Base-by-base conservation (phyloP, 53 echinoderm and acorn worm species). In the Crossaster papposus region DNA sequence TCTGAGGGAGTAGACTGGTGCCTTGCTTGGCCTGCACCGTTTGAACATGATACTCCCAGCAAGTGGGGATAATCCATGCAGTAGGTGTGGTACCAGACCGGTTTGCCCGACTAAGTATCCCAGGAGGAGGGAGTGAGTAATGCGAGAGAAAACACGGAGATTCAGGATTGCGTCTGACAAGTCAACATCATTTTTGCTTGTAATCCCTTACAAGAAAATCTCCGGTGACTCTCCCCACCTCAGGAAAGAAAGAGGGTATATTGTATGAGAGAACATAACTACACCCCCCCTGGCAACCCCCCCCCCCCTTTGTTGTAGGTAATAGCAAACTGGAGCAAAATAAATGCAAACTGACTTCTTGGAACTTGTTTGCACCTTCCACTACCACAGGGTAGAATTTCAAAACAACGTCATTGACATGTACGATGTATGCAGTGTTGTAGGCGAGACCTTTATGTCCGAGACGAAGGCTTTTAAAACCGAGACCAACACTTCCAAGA, bases 81-180 rank as follows among this genome's bases (percentile, higher is more conserved):
- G 24, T 37, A 53, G 87, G 38, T 26, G 34, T 14, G 83, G 76
- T 72, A 62, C 87, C 63, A 87, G 76, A 36, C 58, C 35, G 76
- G 58, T 87, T 76, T 87, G 87, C 72, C 58, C 52, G 76, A 62
- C 76, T 54, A 11, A 76, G 29, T 14, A 52, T 76, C 87, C 87
- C 75, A 52, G 87, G 63, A 62, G 76, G 87, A 87, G 9, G 64
- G 62, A 72, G 77, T 87, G 87, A 87, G 87, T 87, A 87, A 87
- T 87, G 34, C 36, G 63, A 77, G 77, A 34, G 87, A 58, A 75
- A 77, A 87, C 63, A 87, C 33, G 22, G 52, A 36, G 58, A 80
- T 58, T 62, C 24, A 36, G 87, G 87, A 62, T 54, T 15, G 74
- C 58, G 87, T 76, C 87, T 87, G 87, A 55, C 64, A 31, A 55